phyloP scores from a whole-genome alignment of 2,888 invertebrate genomes.

The Lithosia quadra region DNA sequence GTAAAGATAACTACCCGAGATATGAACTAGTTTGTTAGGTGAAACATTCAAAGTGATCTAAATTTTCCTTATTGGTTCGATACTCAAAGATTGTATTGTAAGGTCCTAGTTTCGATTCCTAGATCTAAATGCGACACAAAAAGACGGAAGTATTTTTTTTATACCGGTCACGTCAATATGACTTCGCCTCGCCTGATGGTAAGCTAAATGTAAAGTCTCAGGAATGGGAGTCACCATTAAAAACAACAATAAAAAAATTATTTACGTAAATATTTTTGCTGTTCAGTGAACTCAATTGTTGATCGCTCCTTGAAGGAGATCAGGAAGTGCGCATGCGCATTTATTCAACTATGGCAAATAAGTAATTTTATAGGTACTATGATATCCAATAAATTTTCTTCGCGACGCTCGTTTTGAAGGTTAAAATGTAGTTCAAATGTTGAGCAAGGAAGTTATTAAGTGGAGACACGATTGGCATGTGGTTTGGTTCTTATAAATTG shows the following conservation, averaged over 20 bases:
- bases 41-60: too few species aligned
- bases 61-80: too few species aligned
- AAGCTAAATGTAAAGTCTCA: too few species aligned
- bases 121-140: too few species aligned
- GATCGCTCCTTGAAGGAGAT: slow-evolving; percentile 29
- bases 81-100: too few species aligned
- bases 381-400: slow-evolving; percentile 36
- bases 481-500: slow-evolving; percentile 30
- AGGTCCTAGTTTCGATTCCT: too few species aligned
- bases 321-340: slow-evolving; percentile 41
- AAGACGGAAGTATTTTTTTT: too few species aligned
- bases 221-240: too few species aligned
- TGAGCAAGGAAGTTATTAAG: slow-evolving; percentile 46
- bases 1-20: too few species aligned
- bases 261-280: not conserved
- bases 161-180: too few species aligned
- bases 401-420: slow-evolving; percentile 53
- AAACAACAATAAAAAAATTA: not conserved
- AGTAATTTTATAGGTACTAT: slow-evolving; percentile 27
- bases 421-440: slow-evolving; percentile 52
- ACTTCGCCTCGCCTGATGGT: too few species aligned
- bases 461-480: slow-evolving; percentile 30
- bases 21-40: too few species aligned
- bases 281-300: not conserved
- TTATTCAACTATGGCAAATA: slow-evolving; percentile 23